These are phyloP conservation scores for Gymnocypris eckloni DNA, from an alignment of 2,797 vertebrate species.

Conservation along the genomic window DNA sequence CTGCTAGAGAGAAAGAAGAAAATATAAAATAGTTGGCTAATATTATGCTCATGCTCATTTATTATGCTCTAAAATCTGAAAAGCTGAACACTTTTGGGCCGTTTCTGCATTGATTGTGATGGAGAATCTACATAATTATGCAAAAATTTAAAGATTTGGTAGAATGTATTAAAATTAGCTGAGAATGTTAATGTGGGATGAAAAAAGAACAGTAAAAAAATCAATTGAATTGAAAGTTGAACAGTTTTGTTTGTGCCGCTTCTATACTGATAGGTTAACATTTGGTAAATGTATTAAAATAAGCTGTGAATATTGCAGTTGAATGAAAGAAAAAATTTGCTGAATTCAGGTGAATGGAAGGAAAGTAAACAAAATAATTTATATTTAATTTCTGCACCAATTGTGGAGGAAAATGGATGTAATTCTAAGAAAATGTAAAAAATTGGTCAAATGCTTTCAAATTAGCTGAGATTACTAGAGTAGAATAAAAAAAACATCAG, in stretches of 20 bases:
- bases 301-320: neutral
- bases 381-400: neutral
- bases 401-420: neutral
- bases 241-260: neutral
- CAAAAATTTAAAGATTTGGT: too few relatives aligned
- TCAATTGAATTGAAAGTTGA: neutral
- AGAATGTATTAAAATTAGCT: too few relatives aligned
- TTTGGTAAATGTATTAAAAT: neutral
- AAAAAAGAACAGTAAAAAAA: too few relatives aligned
- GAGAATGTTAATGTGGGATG: too few relatives aligned
- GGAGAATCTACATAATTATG: too few relatives aligned
- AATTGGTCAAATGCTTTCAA: neutral
- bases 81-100: too few relatives aligned
- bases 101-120: too few relatives aligned
- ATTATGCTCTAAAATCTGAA: too few relatives aligned
- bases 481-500: neutral
- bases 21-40: slow-evolving; percentile 22
- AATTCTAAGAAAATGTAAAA: neutral
- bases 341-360: neutral
- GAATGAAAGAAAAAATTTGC: neutral
- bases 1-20: slow-evolving; percentile 69
- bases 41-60: neutral
- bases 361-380: neutral
- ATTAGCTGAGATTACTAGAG: too few relatives aligned
- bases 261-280: neutral